A percentile compares a stretch with the other conserved stretches of the same genome.
Evolutionary conservation across 2,888 invertebrate genomes (phyloP).

Genomic region (Villa cingulata): DNA sequence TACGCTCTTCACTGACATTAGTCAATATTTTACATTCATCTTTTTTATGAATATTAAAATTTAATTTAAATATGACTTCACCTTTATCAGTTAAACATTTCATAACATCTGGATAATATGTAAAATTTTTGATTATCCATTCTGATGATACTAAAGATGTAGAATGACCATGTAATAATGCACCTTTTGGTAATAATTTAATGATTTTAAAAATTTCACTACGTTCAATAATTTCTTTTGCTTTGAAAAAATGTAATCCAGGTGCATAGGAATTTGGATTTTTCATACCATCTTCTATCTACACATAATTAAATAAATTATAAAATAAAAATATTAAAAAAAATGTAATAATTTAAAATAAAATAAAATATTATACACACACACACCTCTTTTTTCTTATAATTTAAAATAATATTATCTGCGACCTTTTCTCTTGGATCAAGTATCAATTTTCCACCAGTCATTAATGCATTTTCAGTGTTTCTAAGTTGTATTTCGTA

Average conservation of each 20-base stretch:
- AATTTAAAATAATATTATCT: conserved; percentile 25
- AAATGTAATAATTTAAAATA: background rate
- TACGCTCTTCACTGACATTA: conserved; percentile 29
- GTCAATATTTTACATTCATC: conserved; percentile 20
- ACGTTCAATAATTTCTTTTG: conserved; percentile 38
- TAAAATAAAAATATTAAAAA: background rate
- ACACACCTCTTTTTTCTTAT: conserved; percentile 24
- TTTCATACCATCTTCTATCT: conserved; percentile 6
- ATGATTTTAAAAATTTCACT: conserved; percentile 44
- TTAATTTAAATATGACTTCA: conserved; percentile 19
- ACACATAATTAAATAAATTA: background rate
- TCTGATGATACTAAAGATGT: conserved; percentile 39
- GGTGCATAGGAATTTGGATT: conserved; percentile 37
- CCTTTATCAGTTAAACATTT: conserved; percentile 22
- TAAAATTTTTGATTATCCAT: conserved; percentile 40
- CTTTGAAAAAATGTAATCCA: conserved; percentile 41
- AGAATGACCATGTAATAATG: conserved; percentile 42
- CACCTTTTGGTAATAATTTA: conserved; percentile 43
- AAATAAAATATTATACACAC: background rate
- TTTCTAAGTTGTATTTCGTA: conserved; percentile 27
- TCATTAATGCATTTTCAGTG: conserved; percentile 28
- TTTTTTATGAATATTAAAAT: conserved; percentile 6
- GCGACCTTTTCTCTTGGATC: conserved; percentile 21
- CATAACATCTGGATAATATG: conserved; percentile 33
- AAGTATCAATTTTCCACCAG: conserved; percentile 25